These are phyloP conservation scores for Clusia tigrina DNA, from an alignment of 2,888 invertebrate species.

Conservation along the genomic window DNA sequence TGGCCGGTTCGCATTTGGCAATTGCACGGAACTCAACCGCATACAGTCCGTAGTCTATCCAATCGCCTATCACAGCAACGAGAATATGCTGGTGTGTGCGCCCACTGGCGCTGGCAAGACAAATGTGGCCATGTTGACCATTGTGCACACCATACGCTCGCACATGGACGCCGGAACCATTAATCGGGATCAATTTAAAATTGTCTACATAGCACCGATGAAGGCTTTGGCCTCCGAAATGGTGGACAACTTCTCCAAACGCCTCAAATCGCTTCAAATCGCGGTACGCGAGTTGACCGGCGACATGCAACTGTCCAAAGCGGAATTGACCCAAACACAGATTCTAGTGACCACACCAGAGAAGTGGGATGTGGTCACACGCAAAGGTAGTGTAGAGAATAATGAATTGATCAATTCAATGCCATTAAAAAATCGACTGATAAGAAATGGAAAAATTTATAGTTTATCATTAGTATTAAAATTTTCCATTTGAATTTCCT, in stretches of 20 bases:
- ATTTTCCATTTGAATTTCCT: not conserved
- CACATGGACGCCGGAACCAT: conserved; percentile 83
- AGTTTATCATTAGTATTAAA: not conserved
- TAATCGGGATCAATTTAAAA: conserved; percentile 93
- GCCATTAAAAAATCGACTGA: too few species aligned
- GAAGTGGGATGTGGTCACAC: conserved; percentile 99
- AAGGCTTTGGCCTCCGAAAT: conserved; percentile 99
- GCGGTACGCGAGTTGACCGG: conserved; percentile 93
- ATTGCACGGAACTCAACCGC: conserved; percentile 85
- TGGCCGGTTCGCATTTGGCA: conserved; percentile 88
- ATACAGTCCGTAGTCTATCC: conserved; percentile 97
- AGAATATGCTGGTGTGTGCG: conserved; percentile 96
- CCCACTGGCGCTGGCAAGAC: conserved; percentile 99
- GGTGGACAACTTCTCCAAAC: conserved; percentile 90
- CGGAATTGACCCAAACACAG: conserved; percentile 94
- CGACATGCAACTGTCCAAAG: conserved; percentile 95
- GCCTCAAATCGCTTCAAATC: conserved; percentile 80
- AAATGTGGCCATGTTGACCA: conserved; percentile 93
- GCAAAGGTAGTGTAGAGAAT: conserved; percentile 85
- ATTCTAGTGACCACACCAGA: conserved; percentile 99
- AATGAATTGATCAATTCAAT: too few species aligned
- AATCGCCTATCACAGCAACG: conserved; percentile 94
- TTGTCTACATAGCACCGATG: conserved; percentile 99
- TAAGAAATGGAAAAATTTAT: not conserved
- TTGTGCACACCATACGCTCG: conserved; percentile 88